phyloP scores from a whole-genome alignment of 2,888 invertebrate species.

The Hemistola chrysoprasaria region DNA sequence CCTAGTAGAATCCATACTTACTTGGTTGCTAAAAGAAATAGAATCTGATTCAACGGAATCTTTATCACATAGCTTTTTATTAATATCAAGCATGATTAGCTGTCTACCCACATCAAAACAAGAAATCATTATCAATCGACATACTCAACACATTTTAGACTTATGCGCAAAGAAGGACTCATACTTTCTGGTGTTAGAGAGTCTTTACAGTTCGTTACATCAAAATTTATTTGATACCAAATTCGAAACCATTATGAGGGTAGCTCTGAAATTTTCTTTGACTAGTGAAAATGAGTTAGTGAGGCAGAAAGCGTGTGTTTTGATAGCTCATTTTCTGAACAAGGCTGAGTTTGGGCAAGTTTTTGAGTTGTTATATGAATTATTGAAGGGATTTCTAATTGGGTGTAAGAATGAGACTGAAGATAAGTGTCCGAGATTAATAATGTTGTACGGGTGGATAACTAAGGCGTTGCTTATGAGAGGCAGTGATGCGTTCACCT shows the following conservation, averaged over 20 bases:
- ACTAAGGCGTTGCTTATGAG: slow-evolving; percentile 65
- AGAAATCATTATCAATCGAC: slow-evolving; percentile 42
- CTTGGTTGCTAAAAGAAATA: slow-evolving; percentile 62
- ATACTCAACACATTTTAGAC: slow-evolving; percentile 49
- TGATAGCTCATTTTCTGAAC: slow-evolving; percentile 83
- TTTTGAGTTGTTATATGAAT: slow-evolving; percentile 63
- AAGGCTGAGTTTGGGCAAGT: slow-evolving; percentile 71
- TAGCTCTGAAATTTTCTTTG: slow-evolving; percentile 59
- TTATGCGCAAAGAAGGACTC: slow-evolving; percentile 48
- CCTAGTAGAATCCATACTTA: slow-evolving; percentile 58
- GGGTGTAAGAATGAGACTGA: slow-evolving; percentile 42
- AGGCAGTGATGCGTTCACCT: slow-evolving; percentile 57
- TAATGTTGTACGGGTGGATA: slow-evolving; percentile 67
- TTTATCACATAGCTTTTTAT: slow-evolving; percentile 50
- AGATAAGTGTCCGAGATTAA: slow-evolving; percentile 47
- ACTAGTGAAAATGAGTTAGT: slow-evolving; percentile 49
- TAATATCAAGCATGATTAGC: slow-evolving; percentile 61
- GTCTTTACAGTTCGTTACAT: slow-evolving; percentile 74
- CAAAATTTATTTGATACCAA: slow-evolving; percentile 54
- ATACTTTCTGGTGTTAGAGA: slow-evolving; percentile 71
- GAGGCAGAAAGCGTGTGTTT: slow-evolving; percentile 66
- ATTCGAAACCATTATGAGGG: slow-evolving; percentile 55
- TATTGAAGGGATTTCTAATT: slow-evolving; percentile 48
- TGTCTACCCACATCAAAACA: slow-evolving; percentile 62
- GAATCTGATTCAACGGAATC: slow-evolving; percentile 37